Percentiles rank a stretch among this genome's conserved stretches.
Conservation (phyloP, 2,113 vertebrate genomes). For the Gavialis gangeticus region DNA sequence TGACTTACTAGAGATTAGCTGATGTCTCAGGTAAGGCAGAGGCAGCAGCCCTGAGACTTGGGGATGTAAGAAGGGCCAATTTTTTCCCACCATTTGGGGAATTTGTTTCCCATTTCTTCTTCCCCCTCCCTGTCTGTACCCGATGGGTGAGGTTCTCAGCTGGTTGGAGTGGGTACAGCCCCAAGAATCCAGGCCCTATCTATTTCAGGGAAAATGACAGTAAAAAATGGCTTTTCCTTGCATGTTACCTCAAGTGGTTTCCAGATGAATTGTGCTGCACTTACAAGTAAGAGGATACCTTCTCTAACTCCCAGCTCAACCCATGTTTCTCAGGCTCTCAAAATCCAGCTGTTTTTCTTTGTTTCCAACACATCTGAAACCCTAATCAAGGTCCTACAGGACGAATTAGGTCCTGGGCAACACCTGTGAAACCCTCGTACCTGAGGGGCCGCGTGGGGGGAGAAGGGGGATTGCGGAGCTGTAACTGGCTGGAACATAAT, state of each 20-base stretch:
- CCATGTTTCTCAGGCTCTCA: neutral
- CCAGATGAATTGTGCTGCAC: neutral
- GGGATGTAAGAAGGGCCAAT: neutral
- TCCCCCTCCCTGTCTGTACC: neutral
- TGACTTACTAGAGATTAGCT: neutral
- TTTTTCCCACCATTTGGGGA: neutral
- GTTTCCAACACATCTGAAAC: neutral
- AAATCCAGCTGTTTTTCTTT: neutral
- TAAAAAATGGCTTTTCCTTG: neutral
- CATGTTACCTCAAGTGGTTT: neutral
- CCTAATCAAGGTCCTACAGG: neutral
- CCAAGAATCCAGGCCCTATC: neutral
- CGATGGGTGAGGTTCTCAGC: neutral
- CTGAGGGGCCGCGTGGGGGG: too few relatives aligned
- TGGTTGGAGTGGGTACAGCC: neutral
- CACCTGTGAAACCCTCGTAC: fast-evolving
- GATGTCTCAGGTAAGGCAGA: neutral
- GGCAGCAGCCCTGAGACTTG: neutral
- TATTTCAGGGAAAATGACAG: neutral
- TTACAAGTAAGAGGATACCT: neutral
- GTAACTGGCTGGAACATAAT: neutral
- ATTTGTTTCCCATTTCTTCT: neutral
- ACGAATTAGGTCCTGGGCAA: neutral
- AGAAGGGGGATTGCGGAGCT: neutral
- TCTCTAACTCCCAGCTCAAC: neutral